Base-by-base conservation (phyloP, 1,140 invertebrate species). In the Euglossa dilemma region DNA sequence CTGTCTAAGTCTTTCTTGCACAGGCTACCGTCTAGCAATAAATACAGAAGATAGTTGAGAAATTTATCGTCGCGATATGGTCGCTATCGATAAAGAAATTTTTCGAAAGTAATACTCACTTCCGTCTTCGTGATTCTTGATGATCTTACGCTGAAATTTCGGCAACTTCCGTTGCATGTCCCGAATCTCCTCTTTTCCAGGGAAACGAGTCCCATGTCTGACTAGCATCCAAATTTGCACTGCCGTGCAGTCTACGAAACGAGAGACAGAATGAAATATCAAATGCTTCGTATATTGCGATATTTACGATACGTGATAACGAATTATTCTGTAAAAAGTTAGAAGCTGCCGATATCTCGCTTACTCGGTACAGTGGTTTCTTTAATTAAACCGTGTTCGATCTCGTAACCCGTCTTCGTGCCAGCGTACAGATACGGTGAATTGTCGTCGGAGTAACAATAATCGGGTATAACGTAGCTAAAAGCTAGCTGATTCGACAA, bases 331-430 rank as follows among this genome's bases (percentile, higher is more conserved):
- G 28, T 36, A 20, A 25, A 57, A 2, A 4, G 54, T 36, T 8
- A 0, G 18, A 36, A 75, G 45, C 0, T 45, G 11, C 9, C 6
- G 36, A 8, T n/a, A 0, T 25, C 7, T 59, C 72, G 87, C 90
- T 93, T 87, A 95, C 94, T 90, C 63, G 92, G 91, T 54, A 94
- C 83, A 12, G 85, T 81, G 75, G 91, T 85, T 28, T 91, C 90
- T 3, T 82, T 87, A 50, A 85, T 91, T 56, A 91, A 87, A 66
- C 89, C 88, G 36, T 91, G 89, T 4, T 92, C 88, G 43, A 94
- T 91, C 43, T 93, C 85, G 71, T 95, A 95, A 2, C 94, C 90
- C 2, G 94, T 95, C 87, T 94, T 95, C 0, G 92, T 93, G 0
- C 86, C 92, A 78, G 93, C 92, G 11, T 86, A 77, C 6, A 94